Base-by-base conservation (phyloP, 2,113 vertebrate species). In the Corythoichthys intestinalis region DNA sequence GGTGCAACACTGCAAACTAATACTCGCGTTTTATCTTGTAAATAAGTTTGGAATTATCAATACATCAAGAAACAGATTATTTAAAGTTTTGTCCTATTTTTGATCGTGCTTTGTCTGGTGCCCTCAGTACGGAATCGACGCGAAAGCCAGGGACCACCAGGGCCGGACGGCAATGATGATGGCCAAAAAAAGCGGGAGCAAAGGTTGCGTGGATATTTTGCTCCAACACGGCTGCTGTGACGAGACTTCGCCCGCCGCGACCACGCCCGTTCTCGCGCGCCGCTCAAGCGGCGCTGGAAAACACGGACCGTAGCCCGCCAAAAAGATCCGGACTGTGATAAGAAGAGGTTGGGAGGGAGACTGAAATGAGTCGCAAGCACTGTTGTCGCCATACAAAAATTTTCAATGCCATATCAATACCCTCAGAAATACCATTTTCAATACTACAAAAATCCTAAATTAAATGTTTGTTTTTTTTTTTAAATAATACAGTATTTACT, bases 161-260 rank as follows among this genome's bases (percentile, higher is more conserved):
- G 94, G 95, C 48, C 94, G 90, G 87, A 96, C 95, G 0, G 92
- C 95, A 1, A 86, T 96, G 46, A 93, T 90, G 73, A 88, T 95
- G 60, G 95, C 96, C 12, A 91, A 90, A 2, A 93, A 92, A 58
- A 90, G 91, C 0, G 94, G 92, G 1, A 96, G 94, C 90, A 94
- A 92, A 88, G 93, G 94, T 71, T 98, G 96, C 79, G 87, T 91
- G 0, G 95, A 96, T 63, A 94, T 98, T 75, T 88, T 98, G 4
- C 90, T 94, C 20, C 96, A 97, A 76, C 94, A 98, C 52, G 96
- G 95, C 61, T 96, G 95, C 69, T 92, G 95, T 0, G 91, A 78
- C 0, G 95, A 97, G 52, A 88, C 91, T 0, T 84, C 91, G 14
- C 91, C 93, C 46, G 72, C 90, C 17, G 79, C 85, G 41, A 86